Evolutionary conservation across 2,113 vertebrate species (phyloP), one percentile per base, ranked within the genome.

Genomic region (Oryzias melastigma): DNA sequence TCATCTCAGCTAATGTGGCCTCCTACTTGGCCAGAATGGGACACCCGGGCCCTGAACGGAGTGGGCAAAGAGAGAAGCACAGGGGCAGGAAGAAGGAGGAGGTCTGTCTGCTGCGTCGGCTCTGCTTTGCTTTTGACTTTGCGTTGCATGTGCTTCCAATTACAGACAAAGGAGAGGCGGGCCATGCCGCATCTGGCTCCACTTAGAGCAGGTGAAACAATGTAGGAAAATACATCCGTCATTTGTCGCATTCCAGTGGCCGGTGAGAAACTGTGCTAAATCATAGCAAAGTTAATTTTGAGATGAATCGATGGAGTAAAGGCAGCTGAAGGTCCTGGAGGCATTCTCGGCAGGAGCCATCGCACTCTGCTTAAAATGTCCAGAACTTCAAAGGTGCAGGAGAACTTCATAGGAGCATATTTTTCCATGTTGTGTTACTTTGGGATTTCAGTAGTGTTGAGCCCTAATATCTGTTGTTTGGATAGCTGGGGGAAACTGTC

Each of bases 131-230:
- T 82, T 62, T 77, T 51, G 62, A 64, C 77, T 81, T 77, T 56
- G 24, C 57, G 14, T 43, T 80, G 68, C 84, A 90, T 91, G 81
- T 91, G 89, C 85, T 92, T 92, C 84, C 85, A 86, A 93, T 93
- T 90, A 92, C 53, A 77, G 80, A 83, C 84, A 80, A 85, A 88
- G 83, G 63, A 80, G 62, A 80, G 80, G 67, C 77, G 78, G 25
- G 10, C 35, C 35, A 80, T 62, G 51, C 79, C 64, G 77, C 84
- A 85, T 90, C 81, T 93, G 89, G 87, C 90, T 92, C 87, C 75
- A 77, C 88, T 91, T 92, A 91, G 81, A 90, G 82, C 88, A 88
- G 86, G 88, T 91, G 88, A 92, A 93, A 92, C 92, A 93, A 92
- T 93, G 89, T 84, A 86, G 92, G 91, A 93, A 91, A 93, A 91